These are phyloP conservation scores for Phalacrocorax pelagicus DNA, from an alignment of 2,113 vertebrate genomes.

Conservation along the genomic window DNA sequence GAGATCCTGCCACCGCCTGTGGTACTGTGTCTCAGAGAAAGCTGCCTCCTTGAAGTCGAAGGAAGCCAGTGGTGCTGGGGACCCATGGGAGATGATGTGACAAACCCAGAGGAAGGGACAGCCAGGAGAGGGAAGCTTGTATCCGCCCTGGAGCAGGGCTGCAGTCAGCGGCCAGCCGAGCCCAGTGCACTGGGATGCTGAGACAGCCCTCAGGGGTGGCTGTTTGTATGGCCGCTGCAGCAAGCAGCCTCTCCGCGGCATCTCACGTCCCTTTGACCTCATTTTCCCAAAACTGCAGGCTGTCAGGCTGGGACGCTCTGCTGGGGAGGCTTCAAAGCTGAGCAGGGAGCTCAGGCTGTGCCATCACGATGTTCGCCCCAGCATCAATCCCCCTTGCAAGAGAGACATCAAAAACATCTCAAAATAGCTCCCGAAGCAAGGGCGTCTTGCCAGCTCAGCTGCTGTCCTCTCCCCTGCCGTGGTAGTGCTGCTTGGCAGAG, in stretches of 20 bases:
- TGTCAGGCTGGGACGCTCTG: background rate
- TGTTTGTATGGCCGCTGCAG: accelerated
- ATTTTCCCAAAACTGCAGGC: background rate
- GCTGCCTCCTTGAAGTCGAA: background rate
- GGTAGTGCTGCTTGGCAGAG: background rate
- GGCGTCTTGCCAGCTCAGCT: constrained; percentile 40
- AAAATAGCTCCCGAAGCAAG: constrained; percentile 47
- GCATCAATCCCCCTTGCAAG: constrained; percentile 36
- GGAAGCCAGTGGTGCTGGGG: background rate
- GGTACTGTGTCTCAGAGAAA: background rate
- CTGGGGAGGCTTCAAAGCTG: background rate
- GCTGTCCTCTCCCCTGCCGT: background rate
- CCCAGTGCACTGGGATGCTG: accelerated
- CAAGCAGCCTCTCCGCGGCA: background rate
- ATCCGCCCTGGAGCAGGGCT: background rate
- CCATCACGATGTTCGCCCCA: background rate
- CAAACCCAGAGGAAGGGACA: background rate
- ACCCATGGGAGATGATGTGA: background rate
- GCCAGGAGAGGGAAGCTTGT: background rate
- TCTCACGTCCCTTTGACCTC: background rate
- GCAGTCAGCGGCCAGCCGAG: background rate
- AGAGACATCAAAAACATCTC: constrained; percentile 57
- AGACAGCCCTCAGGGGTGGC: accelerated
- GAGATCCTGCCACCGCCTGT: background rate
- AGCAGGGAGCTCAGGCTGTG: background rate